Base-by-base conservation (phyloP, 2,888 invertebrate genomes). In the Xanthostigma xanthostigma region DNA sequence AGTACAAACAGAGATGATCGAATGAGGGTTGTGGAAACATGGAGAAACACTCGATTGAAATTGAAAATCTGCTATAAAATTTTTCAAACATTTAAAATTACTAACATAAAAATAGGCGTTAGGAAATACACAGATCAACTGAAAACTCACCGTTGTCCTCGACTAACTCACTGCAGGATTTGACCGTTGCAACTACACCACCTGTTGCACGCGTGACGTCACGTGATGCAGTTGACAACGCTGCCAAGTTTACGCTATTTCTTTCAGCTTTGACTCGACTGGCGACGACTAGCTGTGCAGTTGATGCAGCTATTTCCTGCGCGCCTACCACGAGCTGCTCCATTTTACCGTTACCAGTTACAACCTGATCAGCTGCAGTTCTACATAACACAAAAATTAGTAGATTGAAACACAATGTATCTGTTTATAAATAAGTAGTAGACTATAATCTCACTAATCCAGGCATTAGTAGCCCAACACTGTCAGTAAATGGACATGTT, bases 211-310 rank as follows among this genome's bases (percentile, higher is more conserved):
- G 80, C 44, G 94, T 90, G 1, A 98, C 97, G 51, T 78, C 77
- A 53, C 86, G 82, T 10, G 94, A 93, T 1, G 96, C 95, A 52
- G 75, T 74, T 1, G 89, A 84, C 51, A 98, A 74, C 38, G 83
- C 80, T n/a, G 76, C 67, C 53, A 98, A 73, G 60, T 87, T 84
- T 55, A 71, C 70, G 59, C 93, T 88, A 51, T 81, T 78, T 55
- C 87, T 78, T 58, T 89, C 85, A 0, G 98, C 95, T 68, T 97
- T 93, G 8, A 98, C 97, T 49, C 90, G 80, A 54, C 94, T 94
- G 11, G 97, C 93, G 0, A 97, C 94, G 46, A 97, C 97, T 50
- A 99, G 74, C 69, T 97, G 97, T 44, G 96, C 95, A 2, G 97
- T 97, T 56, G 86, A 91, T 52, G 91, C 96, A 48, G 92, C 90